Percentiles rank a stretch among this genome's conserved stretches.
These are phyloP conservation scores for Xiphophorus maculatus DNA, from an alignment of 2,113 vertebrate genomes.

Conservation along the genomic window DNA sequence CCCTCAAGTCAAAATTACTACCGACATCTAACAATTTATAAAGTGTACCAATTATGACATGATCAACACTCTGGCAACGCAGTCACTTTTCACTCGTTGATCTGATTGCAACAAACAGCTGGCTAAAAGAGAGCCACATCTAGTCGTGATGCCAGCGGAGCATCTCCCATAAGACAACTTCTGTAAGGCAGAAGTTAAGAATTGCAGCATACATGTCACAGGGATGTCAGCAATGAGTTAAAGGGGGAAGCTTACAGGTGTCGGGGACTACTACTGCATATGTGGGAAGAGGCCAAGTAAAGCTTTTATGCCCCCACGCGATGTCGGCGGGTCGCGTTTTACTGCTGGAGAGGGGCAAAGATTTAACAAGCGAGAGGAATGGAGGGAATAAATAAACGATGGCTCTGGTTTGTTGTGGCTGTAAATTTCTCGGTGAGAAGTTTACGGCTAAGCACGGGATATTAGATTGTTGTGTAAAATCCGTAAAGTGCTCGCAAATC, in stretches of 20 bases:
- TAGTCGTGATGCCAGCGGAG: background rate
- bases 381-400: conserved; percentile 2
- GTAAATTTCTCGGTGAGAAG: background rate
- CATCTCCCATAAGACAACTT: conserved; percentile 10
- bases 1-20: conserved; percentile 22
- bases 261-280: conserved; percentile 26
- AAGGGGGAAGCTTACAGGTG: conserved; percentile 43
- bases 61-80: conserved; percentile 4
- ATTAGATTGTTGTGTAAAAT: background rate
- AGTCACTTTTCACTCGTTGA: conserved; percentile 14
- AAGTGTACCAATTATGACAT: conserved; percentile 1
- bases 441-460: background rate
- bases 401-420: background rate
- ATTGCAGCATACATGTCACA: conserved; percentile 45
- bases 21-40: conserved; percentile 15
- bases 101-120: conserved; percentile 29
- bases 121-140: conserved; percentile 7
- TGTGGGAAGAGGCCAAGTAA: conserved; percentile 16
- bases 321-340: conserved; percentile 23
- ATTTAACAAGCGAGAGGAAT: conserved; percentile 4
- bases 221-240: conserved; percentile 27
- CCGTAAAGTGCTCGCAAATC: conserved; percentile 6
- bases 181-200: conserved; percentile 11
- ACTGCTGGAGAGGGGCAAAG: background rate
- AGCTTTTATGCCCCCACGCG: conserved; percentile 24